Base-by-base conservation (phyloP, 2,888 invertebrate species). In the Netelia inedita region DNA sequence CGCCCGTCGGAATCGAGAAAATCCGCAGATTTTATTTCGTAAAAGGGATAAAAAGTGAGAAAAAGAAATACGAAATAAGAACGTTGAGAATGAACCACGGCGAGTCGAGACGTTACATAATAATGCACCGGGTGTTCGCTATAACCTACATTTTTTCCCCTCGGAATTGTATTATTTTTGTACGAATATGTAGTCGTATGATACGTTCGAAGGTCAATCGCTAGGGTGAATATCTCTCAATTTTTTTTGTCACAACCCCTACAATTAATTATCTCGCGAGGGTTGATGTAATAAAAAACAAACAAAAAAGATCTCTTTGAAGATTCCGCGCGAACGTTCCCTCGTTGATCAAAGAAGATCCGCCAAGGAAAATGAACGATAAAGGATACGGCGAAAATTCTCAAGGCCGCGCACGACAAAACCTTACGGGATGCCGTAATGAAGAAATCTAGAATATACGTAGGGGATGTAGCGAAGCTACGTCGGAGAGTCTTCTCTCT, bases 391-490 rank as follows among this genome's bases (percentile, higher is more conserved):
- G 23, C 23, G 10, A 57, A 57, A 73, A 57, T 72, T 85, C 65
- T 84, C 82, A 85, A 87, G 83, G 79, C 85, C 78, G 65, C 59
- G 85, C 86, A 87, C 86, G 87, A 83, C 82, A 80, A 68, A 81
- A 28, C 82, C 69, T 53, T 88, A 87, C 87, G 87, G 85, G 88
- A 89, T 88, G 84, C 76, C 87, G 83, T 91, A 91, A 92, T 91
- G 91, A 92, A 91, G 91, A 90, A 91, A 90, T 89, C 88, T 86
- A 88, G 87, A 90, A 89, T 88, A 86, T 85, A 87, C 87, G 75
- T 57, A 68, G 63, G 50, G 46, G 16, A 14, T 23, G 23, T 41
- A 76, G 14, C 23, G 50, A 10, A 57, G 21, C 23, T 21, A 11
- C 14, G 46, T 43, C 19, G 11, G 28, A 2, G 28, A 28, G 3